Evolutionary conservation across 2,888 invertebrate species (phyloP).

Genomic region (Callimorpha dominula): DNA sequence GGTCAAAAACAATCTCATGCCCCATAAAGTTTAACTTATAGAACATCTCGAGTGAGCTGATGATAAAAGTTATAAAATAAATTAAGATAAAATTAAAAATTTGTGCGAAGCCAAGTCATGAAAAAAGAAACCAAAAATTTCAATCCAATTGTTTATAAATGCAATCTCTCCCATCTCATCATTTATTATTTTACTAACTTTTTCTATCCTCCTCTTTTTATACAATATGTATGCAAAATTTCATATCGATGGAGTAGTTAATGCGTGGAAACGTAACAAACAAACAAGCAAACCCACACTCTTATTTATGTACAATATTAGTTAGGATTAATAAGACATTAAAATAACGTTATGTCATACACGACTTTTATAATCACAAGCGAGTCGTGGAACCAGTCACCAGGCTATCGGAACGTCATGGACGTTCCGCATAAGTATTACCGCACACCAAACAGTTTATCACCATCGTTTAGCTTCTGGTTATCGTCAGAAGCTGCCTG

Average conservation of each 20-base stretch:
- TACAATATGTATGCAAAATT: too few species aligned
- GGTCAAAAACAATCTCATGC: too few species aligned
- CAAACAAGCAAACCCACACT: too few species aligned
- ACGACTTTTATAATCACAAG: constrained; percentile 6
- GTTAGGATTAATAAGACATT: not conserved
- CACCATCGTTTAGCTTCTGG: not conserved
- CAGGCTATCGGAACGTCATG: not conserved
- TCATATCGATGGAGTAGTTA: too few species aligned
- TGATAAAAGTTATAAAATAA: not conserved
- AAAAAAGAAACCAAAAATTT: too few species aligned
- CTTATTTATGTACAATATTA: too few species aligned
- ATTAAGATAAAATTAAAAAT: not conserved
- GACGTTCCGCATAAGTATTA: not conserved
- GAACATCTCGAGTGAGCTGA: not conserved
- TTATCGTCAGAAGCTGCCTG: not conserved
- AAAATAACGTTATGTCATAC: constrained; percentile 4
- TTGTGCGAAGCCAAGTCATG: too few species aligned
- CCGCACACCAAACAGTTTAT: not conserved
- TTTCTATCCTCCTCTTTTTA: too few species aligned
- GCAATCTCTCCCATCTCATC: not conserved
- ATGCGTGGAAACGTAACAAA: too few species aligned
- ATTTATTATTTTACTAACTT: not conserved
- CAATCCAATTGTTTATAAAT: not conserved
- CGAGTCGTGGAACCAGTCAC: constrained; percentile 1
- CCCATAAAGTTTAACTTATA: not conserved